A percentile compares a stretch with the other conserved stretches of the same genome.
These are phyloP conservation scores for Falco naumanni DNA, from an alignment of 2,797 vertebrate species.

Conservation along the genomic window DNA sequence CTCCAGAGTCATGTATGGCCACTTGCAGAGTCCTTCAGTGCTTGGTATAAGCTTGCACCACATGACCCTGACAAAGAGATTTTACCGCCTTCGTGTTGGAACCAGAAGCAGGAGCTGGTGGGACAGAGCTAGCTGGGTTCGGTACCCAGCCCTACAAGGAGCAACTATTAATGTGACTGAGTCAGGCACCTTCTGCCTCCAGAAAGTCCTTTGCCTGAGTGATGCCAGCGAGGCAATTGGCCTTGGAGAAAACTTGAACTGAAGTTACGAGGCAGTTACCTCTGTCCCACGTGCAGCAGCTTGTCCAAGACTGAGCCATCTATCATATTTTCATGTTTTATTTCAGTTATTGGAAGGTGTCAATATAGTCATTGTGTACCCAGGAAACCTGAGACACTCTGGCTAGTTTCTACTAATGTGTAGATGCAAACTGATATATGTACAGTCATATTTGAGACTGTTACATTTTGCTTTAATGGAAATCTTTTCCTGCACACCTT, in stretches of 20 bases:
- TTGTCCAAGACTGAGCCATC: not conserved
- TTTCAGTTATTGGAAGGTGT: not conserved
- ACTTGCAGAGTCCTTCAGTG: not conserved
- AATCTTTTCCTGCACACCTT: not conserved
- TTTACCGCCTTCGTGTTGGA: fast-evolving
- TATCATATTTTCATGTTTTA: not conserved
- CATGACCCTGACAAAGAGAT: not conserved
- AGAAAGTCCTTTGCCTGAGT: not conserved
- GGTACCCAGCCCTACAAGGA: not conserved
- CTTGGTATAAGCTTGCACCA: not conserved
- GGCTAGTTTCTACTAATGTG: not conserved
- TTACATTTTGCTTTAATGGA: not conserved
- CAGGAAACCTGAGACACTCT: not conserved
- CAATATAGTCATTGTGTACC: not conserved
- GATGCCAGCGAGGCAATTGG: not conserved
- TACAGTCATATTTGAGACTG: not conserved
- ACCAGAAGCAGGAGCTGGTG: not conserved
- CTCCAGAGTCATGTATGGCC: not conserved
- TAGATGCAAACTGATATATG: not conserved
- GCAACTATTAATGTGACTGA: not conserved
- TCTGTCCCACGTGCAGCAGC: not conserved
- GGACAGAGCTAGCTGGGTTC: fast-evolving
- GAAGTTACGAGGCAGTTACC: not conserved
- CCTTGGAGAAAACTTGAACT: not conserved
- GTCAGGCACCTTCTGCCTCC: not conserved